Evolutionary conservation across 2,113 vertebrate genomes (phyloP), one percentile per base, ranked within the genome.

Genomic region (Opisthocomus hoazin): DNA sequence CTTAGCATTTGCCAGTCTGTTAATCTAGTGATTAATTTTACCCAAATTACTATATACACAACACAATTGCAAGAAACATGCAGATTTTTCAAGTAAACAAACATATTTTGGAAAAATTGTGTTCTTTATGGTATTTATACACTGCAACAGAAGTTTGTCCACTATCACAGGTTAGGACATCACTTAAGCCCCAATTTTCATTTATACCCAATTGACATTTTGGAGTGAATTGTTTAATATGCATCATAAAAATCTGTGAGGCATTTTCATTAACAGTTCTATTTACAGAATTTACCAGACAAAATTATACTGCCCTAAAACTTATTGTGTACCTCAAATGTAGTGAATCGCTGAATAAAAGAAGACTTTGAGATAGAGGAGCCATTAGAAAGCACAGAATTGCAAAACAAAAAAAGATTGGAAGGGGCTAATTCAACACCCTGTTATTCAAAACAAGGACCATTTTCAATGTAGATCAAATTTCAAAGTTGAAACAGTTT

Each of bases 21-120:
- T 87, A 24, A 48, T 53, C 43, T 11, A 70, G 9, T 46, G 30
- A 78, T 53, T 60, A 4, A 41, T 69, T 78, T 46, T 30, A 37
- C 21, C 9, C 4, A 1, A 37, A 34, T 37, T 60, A 37, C 3
- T 69, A 18, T 21, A 11, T n/a, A 45, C 29, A 87, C 18, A 81
- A 9, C 10, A 23, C 15, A 61, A 14, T 43, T 81, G 23, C 37
- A 90, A 27, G 48, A 50, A 74, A 78, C 6, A 21, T 22, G 5
- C 6, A 74, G 5, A 0, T 46, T 11, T 87, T 85, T 63, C 18
- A 66, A 37, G 7, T 50, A 71, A 90, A 78, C 16, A 85, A 43
- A 37, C 0, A 0, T 20, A 4, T 32, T 78, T 75, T 63, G 15
- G 2, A 46, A 68, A 68, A 68, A 15, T 11, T 2, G 6, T 46